Base-by-base conservation (phyloP, 2,797 vertebrate genomes). In the Ptychadena robeensis region DNA sequence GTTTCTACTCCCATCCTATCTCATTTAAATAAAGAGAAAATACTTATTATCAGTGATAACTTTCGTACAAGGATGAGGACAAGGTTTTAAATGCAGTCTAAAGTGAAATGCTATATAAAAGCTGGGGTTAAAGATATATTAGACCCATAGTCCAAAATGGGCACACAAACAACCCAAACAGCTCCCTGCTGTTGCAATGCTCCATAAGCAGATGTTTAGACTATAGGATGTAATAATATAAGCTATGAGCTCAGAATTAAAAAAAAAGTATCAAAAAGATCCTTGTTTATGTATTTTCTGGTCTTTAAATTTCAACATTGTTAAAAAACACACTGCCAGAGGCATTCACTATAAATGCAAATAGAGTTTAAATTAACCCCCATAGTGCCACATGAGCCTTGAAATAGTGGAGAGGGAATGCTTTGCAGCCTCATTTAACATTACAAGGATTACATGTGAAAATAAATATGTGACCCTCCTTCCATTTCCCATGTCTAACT, bases 361-460 rank as follows among this genome's bases (percentile, higher is more conserved):
- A 28, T 27, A 37, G 66, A 48, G 44, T 69, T 69, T 35, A 69
- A 68, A 70, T 67, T 79, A 80, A 71, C 78, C 34, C 57, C 67
- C 28, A 28, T 40, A 31, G 53, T 61, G 66, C 66, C 67, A 80
- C 34, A 61, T 63, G 68, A 80, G 53, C 34, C 57, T 63, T 80
- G 67, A 69, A 35, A 68, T 6, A 59, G 66, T 31, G 28, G 30
- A 31, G 44, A 80, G 40, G 25, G 15, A 34, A 80, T 37, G 27
- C 25, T 79, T 71, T 71, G 35, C 53, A 80, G 68, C 67, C 34
- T 59, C 34, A 72, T 71, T 80, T 63, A 40, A 53, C 67, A 71
- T 61, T 63, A 63, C 34, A 31, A 11, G 67, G 57, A 40, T 38
- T 63, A 40, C n/a, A 32, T 22, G 27, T 40, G 63, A 38, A 59